Percentiles rank a stretch among this genome's conserved stretches.
Evolutionary conservation across 2,113 vertebrate genomes (phyloP).

Genomic region (Macroglossus sobrinus): DNA sequence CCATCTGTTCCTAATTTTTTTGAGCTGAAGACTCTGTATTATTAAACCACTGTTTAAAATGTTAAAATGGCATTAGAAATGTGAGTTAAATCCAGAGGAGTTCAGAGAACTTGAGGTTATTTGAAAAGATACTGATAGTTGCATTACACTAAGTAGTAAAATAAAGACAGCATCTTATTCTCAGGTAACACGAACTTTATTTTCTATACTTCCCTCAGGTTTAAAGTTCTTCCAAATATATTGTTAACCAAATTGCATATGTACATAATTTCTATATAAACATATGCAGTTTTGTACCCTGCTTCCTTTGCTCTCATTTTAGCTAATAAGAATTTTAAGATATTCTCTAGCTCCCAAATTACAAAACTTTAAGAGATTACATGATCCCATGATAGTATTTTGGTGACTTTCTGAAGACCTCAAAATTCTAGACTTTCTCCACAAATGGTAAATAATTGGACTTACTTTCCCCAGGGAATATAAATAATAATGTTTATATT

Average conservation of each 20-base stretch:
- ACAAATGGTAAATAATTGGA: neutral
- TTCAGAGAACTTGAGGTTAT: constrained; percentile 64
- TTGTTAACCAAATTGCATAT: neutral
- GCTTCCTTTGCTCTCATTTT: neutral
- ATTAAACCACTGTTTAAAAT: constrained; percentile 76
- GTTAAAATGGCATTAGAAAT: constrained; percentile 69
- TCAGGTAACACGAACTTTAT: neutral
- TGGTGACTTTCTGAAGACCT: neutral
- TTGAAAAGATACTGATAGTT: constrained; percentile 35
- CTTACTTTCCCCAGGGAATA: neutral
- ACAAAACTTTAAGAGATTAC: neutral
- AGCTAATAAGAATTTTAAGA: constrained; percentile 2
- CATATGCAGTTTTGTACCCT: neutral
- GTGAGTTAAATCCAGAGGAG: constrained; percentile 41
- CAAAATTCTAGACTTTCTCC: neutral
- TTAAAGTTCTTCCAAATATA: neutral
- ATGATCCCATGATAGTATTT: constrained; percentile 9
- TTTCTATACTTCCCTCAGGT: neutral
- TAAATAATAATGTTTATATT: neutral
- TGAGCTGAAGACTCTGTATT: constrained; percentile 74
- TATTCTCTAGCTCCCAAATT: neutral
- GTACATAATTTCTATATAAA: neutral
- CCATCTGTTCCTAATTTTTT: constrained; percentile 82
- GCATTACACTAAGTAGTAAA: neutral
- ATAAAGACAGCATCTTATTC: neutral